Evolutionary conservation across 2,888 invertebrate species (phyloP), one percentile per base, ranked within the genome.

Genomic region (Bhutanitis thaidina): DNA sequence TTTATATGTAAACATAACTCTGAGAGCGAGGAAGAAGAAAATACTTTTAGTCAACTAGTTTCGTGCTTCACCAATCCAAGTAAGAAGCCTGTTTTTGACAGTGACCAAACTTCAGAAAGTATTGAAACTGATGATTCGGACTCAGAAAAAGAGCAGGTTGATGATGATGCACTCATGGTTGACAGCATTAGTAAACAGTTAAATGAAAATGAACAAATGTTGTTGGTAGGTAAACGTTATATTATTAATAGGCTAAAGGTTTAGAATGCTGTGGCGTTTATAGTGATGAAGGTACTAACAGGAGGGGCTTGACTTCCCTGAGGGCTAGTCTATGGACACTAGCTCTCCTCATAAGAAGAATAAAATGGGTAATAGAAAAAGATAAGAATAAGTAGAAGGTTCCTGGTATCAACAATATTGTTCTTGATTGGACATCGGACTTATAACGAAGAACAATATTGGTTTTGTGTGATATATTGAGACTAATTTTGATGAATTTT

Each of bases 21-120:
- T 15, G 90, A 91, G n/a, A 91, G 91, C 54, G 91, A 91, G 49
- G 84, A 82, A 52, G 85, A 84, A 44, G 80, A 82, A 58, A 77
- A 92, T 75, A 78, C 86, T 3, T 87, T 90, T 62, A 83, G 80
- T 34, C 84, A 90, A 59, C 68, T 93, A 38, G 66, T 93, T 15
- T 88, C 91, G 0, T 90, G 90, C 52, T 92, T 91, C 54, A 68
- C 67, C 43, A 60, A 59, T n/a, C 68, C 58, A 12, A 63, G 59
- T 32, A 73, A 63, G 43, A 64, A 43, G 10, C 67, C 61, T 43
- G 53, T 56, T 13, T 72, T 63, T 8, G 71, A 74, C 7, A 82
- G 79, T 65, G 82, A 80, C 7, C 35, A 39, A 45, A 52, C 41
- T 41, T 52, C 47, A 10, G 76, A 74, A 25, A 71, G 67, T 43